Evolutionary conservation across 2,888 invertebrate genomes (phyloP).

Genomic region (Marronus borbonicus): DNA sequence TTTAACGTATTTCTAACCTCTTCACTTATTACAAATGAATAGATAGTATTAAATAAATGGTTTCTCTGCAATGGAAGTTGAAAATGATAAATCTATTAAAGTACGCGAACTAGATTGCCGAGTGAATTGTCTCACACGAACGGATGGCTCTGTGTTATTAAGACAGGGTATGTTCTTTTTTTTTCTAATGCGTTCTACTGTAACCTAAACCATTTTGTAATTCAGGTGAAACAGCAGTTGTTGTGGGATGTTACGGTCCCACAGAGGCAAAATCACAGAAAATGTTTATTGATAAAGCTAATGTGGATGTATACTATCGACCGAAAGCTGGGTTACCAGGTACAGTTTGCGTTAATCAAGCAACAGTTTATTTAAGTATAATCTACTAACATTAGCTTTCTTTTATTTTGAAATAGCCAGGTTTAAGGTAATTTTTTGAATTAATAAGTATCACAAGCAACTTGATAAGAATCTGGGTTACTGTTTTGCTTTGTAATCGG

Average conservation of each 20-base stretch:
- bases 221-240: slow-evolving; percentile 83
- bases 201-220: slow-evolving; percentile 54
- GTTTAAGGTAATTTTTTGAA: too few relatives aligned
- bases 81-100: background rate
- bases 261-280: slow-evolving; percentile 84
- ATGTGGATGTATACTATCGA: slow-evolving; percentile 84
- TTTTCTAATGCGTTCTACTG: slow-evolving; percentile 9
- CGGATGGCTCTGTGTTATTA: slow-evolving; percentile 85
- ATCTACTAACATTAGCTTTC: too few relatives aligned
- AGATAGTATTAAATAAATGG: too few relatives aligned
- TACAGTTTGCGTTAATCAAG: slow-evolving; percentile 43
- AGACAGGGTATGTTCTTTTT: slow-evolving; percentile 77
- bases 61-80: slow-evolving; percentile 42
- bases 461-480: too few relatives aligned
- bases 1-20: too few relatives aligned
- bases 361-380: too few relatives aligned
- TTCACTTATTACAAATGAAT: too few relatives aligned
- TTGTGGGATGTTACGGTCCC: slow-evolving; percentile 88
- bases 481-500: too few relatives aligned
- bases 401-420: too few relatives aligned
- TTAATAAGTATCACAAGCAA: too few relatives aligned
- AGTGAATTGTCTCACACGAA: slow-evolving; percentile 80
- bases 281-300: slow-evolving; percentile 84
- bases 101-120: slow-evolving; percentile 72
- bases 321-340: slow-evolving; percentile 84